Conservation (phyloP, 53 echinoderm and acorn worm genomes). For the Actinopyga echinites region DNA sequence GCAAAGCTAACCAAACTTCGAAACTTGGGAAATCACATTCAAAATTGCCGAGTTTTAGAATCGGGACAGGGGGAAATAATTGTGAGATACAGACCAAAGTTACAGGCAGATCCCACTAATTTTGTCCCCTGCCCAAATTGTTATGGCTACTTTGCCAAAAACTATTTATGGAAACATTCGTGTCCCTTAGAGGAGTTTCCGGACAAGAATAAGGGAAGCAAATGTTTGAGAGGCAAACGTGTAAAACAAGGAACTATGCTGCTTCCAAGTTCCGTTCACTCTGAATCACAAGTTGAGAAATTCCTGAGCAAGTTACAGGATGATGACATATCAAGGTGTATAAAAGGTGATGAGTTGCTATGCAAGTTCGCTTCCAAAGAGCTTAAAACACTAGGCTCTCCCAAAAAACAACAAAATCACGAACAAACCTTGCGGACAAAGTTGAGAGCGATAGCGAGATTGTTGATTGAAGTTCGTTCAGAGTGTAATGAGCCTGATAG, state of each 20-base stretch:
- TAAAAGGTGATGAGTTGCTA: conserved; percentile 55
- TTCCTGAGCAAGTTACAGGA: background rate
- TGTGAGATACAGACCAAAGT: conserved; percentile 50
- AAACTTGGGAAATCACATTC: conserved; percentile 61
- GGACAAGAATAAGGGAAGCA: too few relatives aligned
- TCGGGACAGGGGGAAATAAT: conserved; percentile 54
- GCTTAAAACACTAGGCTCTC: conserved; percentile 21
- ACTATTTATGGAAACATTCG: conserved; percentile 53
- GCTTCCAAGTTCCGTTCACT: conserved; percentile 2
- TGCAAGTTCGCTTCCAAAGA: conserved; percentile 57
- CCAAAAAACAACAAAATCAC: conserved; percentile 34
- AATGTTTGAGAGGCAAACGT: too few relatives aligned
- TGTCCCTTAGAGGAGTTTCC: conserved; percentile 36
- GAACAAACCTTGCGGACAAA: conserved; percentile 46
- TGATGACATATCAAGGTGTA: conserved; percentile 50
- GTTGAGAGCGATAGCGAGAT: conserved; percentile 12
- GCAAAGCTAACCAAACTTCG: conserved; percentile 57
- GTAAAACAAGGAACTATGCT: too few relatives aligned
- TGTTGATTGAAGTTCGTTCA: too few relatives aligned
- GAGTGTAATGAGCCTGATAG: too few relatives aligned
- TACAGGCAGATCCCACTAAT: conserved; percentile 43
- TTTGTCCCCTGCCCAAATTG: conserved; percentile 60
- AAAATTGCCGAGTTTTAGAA: conserved; percentile 59
- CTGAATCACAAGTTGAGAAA: background rate
- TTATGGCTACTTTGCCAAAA: conserved; percentile 46